Evolutionary conservation across 2,888 invertebrate species (phyloP), one percentile per base, ranked within the genome.

Genomic region (Ophion ventricosus): DNA sequence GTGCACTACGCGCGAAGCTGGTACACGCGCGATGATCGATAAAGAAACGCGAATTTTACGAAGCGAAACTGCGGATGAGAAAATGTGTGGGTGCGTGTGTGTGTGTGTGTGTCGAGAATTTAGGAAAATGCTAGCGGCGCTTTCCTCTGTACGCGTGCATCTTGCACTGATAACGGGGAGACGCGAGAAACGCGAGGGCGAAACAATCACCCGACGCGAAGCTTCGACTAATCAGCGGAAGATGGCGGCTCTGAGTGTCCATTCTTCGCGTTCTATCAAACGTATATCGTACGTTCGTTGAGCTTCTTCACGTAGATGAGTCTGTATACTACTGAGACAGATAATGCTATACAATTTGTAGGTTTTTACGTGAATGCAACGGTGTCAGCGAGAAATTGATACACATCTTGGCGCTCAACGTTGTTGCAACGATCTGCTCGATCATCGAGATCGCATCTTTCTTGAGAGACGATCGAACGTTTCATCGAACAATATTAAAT

Each of bases 21-120:
- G 57, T 88, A 75, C 84, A 89, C 87, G 86, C 86, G 80, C 86
- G 82, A 84, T 90, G 67, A 91, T 90, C 92, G 92, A 92, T 92
- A 92, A 92, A 89, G 91, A 91, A 90, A 90, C 89, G 82, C 81
- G 84, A 86, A 80, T 84, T 83, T 84, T 64, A 80, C 35, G 29
- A 20, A 87, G 86, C 86, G 73, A 79, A n/a, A 64, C 82, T 81
- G 82, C 43, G 67, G 14, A 49, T 81, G 82, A 73, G 85, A 83
- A 82, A 81, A 57, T 23, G 11, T 20, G 7, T 17, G 7, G 1
- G 49, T 2, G 17, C 17, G 49, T 17, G 29, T 25, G 70, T 61
- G 76, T n/a, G n/a, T n/a, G n/a, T n/a, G n/a, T n/a, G n/a, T n/a
- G 85, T 63, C 78, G 85, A 82, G 77, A 85, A 76, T 69, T 57